These are phyloP conservation scores for Channa argus DNA, from an alignment of 2,113 vertebrate species.

Conservation along the genomic window DNA sequence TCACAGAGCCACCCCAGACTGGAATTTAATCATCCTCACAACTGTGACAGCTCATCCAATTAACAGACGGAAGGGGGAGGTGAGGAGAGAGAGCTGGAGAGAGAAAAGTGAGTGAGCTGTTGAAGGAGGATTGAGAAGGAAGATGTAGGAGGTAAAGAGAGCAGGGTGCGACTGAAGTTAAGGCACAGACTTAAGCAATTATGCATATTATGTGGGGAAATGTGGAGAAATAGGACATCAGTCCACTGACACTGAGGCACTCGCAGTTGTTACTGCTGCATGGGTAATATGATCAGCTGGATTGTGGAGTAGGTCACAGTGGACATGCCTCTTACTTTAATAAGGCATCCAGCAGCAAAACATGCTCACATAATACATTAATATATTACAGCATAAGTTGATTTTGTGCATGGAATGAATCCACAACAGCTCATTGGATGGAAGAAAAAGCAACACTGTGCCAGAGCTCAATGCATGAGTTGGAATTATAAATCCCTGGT, in stretches of 20 bases:
- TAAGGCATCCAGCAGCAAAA: constrained; percentile 23
- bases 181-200: constrained; percentile 20
- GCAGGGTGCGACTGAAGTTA: background rate
- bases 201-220: background rate
- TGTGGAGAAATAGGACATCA: constrained; percentile 1
- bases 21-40: constrained; percentile 66
- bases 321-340: constrained; percentile 9
- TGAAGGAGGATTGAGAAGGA: constrained; percentile 15
- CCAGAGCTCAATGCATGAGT: constrained; percentile 29
- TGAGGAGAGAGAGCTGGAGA: constrained; percentile 16
- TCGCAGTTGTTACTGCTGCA: background rate
- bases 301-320: constrained; percentile 1
- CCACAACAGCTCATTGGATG: constrained; percentile 16
- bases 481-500: background rate
- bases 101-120: constrained; percentile 30
- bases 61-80: constrained; percentile 58
- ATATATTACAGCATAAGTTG: constrained; percentile 18
- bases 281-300: constrained; percentile 17
- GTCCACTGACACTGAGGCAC: background rate
- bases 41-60: constrained; percentile 73
- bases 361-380: constrained; percentile 5
- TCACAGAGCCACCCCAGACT: constrained; percentile 32
- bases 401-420: constrained; percentile 35
- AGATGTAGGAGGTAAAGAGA: constrained; percentile 22
- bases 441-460: constrained; percentile 14